These are phyloP conservation scores for Chelon auratus DNA, from an alignment of 2,797 vertebrate genomes.

Conservation along the genomic window DNA sequence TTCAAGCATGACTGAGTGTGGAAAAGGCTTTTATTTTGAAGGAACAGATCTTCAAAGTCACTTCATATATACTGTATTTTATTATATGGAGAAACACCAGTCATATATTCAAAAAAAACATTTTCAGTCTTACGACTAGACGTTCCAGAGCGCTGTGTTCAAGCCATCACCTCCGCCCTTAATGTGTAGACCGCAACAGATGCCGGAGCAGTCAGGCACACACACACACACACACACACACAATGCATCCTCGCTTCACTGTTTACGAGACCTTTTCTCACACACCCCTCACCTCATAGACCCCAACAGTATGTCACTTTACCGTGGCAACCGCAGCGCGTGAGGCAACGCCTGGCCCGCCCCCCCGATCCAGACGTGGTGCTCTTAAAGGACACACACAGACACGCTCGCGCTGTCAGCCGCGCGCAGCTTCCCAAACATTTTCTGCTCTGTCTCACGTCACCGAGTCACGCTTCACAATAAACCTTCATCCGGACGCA, in stretches of 20 bases:
- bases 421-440: slow-evolving; percentile 11
- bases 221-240: slow-evolving; percentile 13
- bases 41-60: slow-evolving; percentile 3
- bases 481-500: not conserved
- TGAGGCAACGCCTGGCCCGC: slow-evolving; percentile 61
- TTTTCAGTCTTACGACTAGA: slow-evolving; percentile 20
- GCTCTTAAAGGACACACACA: slow-evolving; percentile 16
- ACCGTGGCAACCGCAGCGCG: slow-evolving; percentile 61
- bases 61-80: slow-evolving; percentile 20
- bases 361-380: slow-evolving; percentile 33
- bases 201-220: slow-evolving; percentile 34
- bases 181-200: slow-evolving; percentile 40
- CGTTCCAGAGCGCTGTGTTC: slow-evolving; percentile 36
- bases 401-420: not conserved
- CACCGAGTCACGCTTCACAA: not conserved
- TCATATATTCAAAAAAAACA: not conserved
- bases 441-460: not conserved
- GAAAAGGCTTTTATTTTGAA: slow-evolving; percentile 1
- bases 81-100: slow-evolving; percentile 20
- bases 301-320: slow-evolving; percentile 48
- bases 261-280: slow-evolving; percentile 15
- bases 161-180: slow-evolving; percentile 38
- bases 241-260: not conserved
- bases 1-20: not conserved
- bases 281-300: too few species aligned